A percentile compares a stretch with the other conserved stretches of the same genome.
These are phyloP conservation scores for Macrosteles quadrilineatus DNA, from an alignment of 1,140 invertebrate species.

Conservation along the genomic window DNA sequence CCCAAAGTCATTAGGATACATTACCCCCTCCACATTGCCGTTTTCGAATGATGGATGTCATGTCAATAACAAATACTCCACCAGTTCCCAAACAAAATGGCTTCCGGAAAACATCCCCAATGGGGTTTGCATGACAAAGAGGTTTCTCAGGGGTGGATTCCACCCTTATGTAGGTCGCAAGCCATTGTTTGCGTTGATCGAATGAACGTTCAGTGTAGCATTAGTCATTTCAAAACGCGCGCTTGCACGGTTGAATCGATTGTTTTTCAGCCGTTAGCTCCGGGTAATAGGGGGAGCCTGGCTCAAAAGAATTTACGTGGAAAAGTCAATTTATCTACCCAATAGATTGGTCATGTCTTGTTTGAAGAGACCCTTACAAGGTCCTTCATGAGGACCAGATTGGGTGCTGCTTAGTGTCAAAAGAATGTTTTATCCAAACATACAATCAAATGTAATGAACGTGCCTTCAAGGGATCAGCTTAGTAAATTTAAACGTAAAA, in stretches of 20 bases:
- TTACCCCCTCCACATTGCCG: no score
- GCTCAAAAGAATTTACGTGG: neutral
- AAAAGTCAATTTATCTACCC: constrained; percentile 22
- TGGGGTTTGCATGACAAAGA: constrained; percentile 6
- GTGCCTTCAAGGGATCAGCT: no score
- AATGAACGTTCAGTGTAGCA: constrained; percentile 3
- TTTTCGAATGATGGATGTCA: constrained; percentile 8
- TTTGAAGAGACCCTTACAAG: no score
- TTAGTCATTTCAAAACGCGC: constrained; percentile 19
- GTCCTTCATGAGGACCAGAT: no score
- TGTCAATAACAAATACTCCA: constrained; percentile 24
- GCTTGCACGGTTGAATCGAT: constrained; percentile 7
- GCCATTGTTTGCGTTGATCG: constrained; percentile 18
- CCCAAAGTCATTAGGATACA: constrained; percentile 4
- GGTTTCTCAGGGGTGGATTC: neutral
- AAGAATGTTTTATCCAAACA: no score
- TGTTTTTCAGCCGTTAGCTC: constrained; percentile 12
- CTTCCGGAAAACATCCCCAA: constrained; percentile 3
- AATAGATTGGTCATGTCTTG: no score
- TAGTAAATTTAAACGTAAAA: no score
- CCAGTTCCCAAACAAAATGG: constrained; percentile 19
- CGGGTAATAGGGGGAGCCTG: neutral
- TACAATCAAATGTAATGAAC: no score
- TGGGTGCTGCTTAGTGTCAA: no score
- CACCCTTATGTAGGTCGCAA: neutral